These are phyloP conservation scores for Troides oblongomaculatus DNA, from an alignment of 2,888 invertebrate species.

Conservation along the genomic window DNA sequence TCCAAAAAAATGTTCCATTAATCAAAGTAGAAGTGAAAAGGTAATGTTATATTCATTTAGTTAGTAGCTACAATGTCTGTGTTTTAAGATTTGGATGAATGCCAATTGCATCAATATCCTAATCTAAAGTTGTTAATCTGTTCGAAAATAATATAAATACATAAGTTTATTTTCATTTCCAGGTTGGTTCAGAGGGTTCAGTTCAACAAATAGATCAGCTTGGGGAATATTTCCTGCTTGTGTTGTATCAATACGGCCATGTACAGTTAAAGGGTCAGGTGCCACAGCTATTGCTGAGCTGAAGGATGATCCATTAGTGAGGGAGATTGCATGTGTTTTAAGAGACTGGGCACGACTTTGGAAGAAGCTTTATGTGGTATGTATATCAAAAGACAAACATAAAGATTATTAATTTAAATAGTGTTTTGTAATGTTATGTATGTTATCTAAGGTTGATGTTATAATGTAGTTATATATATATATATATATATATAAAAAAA, in stretches of 20 bases:
- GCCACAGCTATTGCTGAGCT: slow-evolving; percentile 92
- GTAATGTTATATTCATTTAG: not conserved
- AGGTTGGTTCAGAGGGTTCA: slow-evolving; percentile 94
- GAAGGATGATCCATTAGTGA: slow-evolving; percentile 92
- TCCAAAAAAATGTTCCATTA: too few relatives aligned
- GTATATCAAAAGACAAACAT: slow-evolving; percentile 39
- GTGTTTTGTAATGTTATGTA: not conserved
- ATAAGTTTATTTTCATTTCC: slow-evolving; percentile 36
- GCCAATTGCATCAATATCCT: not conserved
- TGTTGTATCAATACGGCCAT: slow-evolving; percentile 89
- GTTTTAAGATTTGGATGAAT: not conserved
- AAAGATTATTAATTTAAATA: not conserved
- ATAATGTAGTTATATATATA: too few relatives aligned
- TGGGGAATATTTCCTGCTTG: slow-evolving; percentile 80
- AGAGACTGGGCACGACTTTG: slow-evolving; percentile 96
- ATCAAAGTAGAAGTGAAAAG: not conserved
- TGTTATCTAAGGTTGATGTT: not conserved
- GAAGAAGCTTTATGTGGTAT: slow-evolving; percentile 95
- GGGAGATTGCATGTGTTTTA: slow-evolving; percentile 93
- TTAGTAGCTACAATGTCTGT: not conserved
- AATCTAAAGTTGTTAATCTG: too few relatives aligned
- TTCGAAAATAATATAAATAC: not conserved
- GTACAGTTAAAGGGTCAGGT: slow-evolving; percentile 87
- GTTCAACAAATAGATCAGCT: slow-evolving; percentile 82
- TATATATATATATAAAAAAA: too few relatives aligned